These are phyloP conservation scores for Microtus ochrogaster DNA, from an alignment of 2,113 vertebrate genomes.

Conservation along the genomic window DNA sequence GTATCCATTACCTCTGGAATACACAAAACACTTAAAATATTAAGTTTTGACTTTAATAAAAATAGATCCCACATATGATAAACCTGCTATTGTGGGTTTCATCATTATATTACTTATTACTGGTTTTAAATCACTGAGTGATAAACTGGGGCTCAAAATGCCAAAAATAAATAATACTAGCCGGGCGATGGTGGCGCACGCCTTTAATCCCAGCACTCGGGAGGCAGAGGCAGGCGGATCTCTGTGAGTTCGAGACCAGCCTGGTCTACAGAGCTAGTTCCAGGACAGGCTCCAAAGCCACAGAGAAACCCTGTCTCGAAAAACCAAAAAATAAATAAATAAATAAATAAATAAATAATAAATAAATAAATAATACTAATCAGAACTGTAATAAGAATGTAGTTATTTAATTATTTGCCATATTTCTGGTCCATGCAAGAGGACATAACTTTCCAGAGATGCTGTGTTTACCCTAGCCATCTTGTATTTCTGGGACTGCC, in stretches of 20 bases:
- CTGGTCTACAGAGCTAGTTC: too few relatives aligned
- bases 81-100: background rate
- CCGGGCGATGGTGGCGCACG: too few relatives aligned
- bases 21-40: background rate
- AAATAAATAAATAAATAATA: too few relatives aligned
- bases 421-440: background rate
- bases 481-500: background rate
- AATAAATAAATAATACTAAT: constrained; percentile 31
- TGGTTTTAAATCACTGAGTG: background rate
- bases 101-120: constrained; percentile 23
- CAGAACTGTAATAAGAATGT: background rate
- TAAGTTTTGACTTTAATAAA: background rate
- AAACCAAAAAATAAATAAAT: too few relatives aligned
- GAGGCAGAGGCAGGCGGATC: too few relatives aligned
- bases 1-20: background rate
- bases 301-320: too few relatives aligned
- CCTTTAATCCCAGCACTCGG: too few relatives aligned
- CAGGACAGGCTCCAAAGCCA: too few relatives aligned
- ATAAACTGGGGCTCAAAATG: background rate
- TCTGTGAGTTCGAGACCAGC: too few relatives aligned
- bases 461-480: background rate
- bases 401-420: background rate
- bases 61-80: background rate
- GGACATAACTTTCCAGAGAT: background rate
- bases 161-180: constrained; percentile 18